phyloP scores from a whole-genome alignment of 2,888 invertebrate genomes.

The Drosophila ezoana region DNA sequence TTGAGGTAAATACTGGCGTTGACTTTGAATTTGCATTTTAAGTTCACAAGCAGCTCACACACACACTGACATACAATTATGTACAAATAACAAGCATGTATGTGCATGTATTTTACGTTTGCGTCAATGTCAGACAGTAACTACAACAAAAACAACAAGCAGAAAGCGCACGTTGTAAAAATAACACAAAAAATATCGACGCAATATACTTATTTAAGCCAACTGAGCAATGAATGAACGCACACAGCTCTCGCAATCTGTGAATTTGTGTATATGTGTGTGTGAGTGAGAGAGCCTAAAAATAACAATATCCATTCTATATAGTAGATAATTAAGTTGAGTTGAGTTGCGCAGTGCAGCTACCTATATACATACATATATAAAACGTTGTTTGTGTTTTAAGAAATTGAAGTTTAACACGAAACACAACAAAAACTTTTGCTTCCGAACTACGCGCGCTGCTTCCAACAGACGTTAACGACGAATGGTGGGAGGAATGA shows the following conservation, averaged over 20 bases:
- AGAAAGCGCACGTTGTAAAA: constrained; percentile 71
- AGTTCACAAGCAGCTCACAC: constrained; percentile 47
- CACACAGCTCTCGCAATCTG: constrained; percentile 9
- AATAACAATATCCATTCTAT: constrained; percentile 57
- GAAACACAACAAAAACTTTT: constrained; percentile 17
- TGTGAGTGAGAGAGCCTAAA: constrained; percentile 33
- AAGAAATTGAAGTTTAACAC: constrained; percentile 46
- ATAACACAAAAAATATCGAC: constrained; percentile 65
- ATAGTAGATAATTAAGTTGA: constrained; percentile 48
- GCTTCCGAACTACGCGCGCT: constrained; percentile 49
- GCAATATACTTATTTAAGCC: constrained; percentile 58
- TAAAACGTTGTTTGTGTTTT: constrained; percentile 13
- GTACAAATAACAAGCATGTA: not conserved
- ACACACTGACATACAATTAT: not conserved
- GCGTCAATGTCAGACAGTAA: constrained; percentile 68
- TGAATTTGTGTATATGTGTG: not conserved
- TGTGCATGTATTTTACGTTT: constrained; percentile 39
- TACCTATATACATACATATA: constrained; percentile 26
- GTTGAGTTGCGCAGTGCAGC: constrained; percentile 24
- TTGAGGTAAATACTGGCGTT: constrained; percentile 36
- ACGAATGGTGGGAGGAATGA: not conserved
- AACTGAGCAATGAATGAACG: constrained; percentile 50
- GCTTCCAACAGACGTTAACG: constrained; percentile 17
- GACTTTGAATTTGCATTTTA: constrained; percentile 65
- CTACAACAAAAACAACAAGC: constrained; percentile 31